Conservation (phyloP, 2,888 invertebrate genomes). For the Brachypterus glaber region DNA sequence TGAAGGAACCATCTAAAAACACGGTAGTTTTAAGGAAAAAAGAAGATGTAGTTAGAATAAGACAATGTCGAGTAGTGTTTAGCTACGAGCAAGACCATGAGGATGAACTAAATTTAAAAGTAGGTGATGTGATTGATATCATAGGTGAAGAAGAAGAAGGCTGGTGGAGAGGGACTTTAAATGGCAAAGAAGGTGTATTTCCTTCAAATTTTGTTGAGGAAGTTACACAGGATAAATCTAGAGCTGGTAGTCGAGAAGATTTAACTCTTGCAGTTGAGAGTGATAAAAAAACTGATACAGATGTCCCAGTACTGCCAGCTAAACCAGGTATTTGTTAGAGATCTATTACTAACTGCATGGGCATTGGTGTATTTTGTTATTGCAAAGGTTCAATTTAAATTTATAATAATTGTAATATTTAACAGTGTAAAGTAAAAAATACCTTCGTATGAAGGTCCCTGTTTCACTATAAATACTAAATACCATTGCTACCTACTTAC, state of each 20-base stretch:
- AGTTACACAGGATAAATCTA: conserved; percentile 31
- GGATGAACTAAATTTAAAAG: conserved; percentile 80
- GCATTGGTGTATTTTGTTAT: too few species aligned
- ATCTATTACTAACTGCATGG: too few species aligned
- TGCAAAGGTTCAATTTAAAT: too few species aligned
- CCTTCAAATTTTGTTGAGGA: conserved; percentile 87
- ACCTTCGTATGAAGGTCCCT: too few species aligned
- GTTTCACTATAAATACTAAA: too few species aligned
- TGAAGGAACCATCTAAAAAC: conserved; percentile 26
- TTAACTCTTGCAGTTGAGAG: conserved; percentile 14
- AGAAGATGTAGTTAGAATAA: conserved; percentile 39
- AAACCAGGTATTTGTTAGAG: conserved; percentile 54
- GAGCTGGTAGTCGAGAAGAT: conserved; percentile 22
- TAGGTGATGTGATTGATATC: conserved; percentile 85
- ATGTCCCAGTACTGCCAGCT: conserved; percentile 61
- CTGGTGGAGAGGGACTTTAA: conserved; percentile 82
- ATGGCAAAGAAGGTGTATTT: conserved; percentile 81
- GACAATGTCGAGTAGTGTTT: conserved; percentile 75
- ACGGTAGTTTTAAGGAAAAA: conserved; percentile 31
- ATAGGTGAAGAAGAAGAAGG: conserved; percentile 89
- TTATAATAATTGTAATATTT: too few species aligned
- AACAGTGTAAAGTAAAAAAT: too few species aligned
- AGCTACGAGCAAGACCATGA: conserved; percentile 89
- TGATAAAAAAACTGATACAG: conserved; percentile 37
- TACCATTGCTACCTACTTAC: too few species aligned